A percentile compares a stretch with the other conserved stretches of the same genome.
Conservation (phyloP, 2,888 invertebrate genomes). For the Slavum lentiscoides region DNA sequence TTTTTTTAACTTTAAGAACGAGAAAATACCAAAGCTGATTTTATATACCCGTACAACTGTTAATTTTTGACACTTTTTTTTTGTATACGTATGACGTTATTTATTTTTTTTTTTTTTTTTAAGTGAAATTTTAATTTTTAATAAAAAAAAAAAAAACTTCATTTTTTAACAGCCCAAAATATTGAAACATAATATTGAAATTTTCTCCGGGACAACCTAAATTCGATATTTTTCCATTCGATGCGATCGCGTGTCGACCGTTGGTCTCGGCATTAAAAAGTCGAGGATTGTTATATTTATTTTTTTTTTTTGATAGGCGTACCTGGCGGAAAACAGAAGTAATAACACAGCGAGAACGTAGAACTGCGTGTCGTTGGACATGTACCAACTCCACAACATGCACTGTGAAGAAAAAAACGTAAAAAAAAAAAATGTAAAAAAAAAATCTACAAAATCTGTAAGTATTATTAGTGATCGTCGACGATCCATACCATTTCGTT, state of each 20-base stretch:
- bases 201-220: too few relatives aligned
- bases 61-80: too few relatives aligned
- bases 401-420: constrained; percentile 65
- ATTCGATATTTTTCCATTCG: too few relatives aligned
- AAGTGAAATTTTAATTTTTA: too few relatives aligned
- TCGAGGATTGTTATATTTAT: neutral
- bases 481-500: constrained; percentile 76
- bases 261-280: constrained; percentile 8
- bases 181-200: too few relatives aligned
- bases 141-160: too few relatives aligned
- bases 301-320: constrained; percentile 49
- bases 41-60: too few relatives aligned
- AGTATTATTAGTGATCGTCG: neutral
- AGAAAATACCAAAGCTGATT: too few relatives aligned
- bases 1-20: too few relatives aligned
- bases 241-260: neutral
- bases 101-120: too few relatives aligned
- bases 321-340: constrained; percentile 75
- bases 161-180: too few relatives aligned
- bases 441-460: neutral
- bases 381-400: constrained; percentile 90
- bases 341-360: constrained; percentile 81
- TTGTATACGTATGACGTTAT: too few relatives aligned
- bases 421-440: neutral
- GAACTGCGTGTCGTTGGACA: constrained; percentile 85